Conservation (phyloP, 2,113 vertebrate genomes). For the Xenotilapia longispinis region DNA sequence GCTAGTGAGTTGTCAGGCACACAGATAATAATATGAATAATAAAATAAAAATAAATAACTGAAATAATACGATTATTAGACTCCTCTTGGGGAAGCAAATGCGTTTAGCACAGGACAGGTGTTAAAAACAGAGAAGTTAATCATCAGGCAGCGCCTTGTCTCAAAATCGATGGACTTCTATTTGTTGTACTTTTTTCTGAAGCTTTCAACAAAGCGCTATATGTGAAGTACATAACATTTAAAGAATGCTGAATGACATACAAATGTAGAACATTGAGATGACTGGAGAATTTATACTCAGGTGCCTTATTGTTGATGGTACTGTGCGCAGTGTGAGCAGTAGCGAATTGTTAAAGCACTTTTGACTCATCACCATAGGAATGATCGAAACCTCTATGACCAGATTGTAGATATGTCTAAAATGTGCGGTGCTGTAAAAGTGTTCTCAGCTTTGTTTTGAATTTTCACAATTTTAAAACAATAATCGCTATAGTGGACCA, state of each 20-base stretch:
- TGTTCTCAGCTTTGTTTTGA: not conserved
- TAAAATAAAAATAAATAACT: not conserved
- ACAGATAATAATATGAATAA: not conserved
- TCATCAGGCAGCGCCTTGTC: not conserved
- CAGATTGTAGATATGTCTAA: not conserved
- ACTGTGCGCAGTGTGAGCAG: not conserved
- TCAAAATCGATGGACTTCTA: not conserved
- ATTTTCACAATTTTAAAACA: not conserved
- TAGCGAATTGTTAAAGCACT: not conserved
- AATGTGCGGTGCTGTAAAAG: not conserved
- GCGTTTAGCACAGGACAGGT: not conserved
- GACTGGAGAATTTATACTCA: not conserved
- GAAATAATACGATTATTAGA: not conserved
- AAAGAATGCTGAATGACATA: not conserved
- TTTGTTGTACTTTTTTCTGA: not conserved
- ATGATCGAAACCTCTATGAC: fast-evolving
- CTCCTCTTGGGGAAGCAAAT: not conserved
- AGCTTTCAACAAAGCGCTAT: not conserved
- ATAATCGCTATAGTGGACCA: not conserved
- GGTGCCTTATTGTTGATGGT: not conserved
- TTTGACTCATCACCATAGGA: not conserved
- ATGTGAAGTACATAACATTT: not conserved
- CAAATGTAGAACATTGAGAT: not conserved
- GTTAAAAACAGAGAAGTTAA: not conserved
- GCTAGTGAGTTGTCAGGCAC: not conserved